Base-by-base conservation (phyloP, 2,113 vertebrate genomes). In the Harpagus bidentatus region DNA sequence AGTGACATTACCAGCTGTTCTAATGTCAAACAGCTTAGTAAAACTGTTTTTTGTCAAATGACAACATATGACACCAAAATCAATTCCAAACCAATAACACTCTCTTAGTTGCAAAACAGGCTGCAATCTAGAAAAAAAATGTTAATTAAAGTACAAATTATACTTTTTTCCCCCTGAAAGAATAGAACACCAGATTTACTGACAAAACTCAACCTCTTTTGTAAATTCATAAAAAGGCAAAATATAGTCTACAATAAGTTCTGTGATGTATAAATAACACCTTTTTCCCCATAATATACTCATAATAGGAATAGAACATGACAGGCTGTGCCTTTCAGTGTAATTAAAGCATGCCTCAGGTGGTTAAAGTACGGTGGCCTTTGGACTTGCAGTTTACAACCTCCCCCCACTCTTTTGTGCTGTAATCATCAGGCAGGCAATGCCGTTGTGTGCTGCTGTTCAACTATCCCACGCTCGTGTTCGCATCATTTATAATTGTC, bases 1-100 rank as follows among this genome's bases (percentile, higher is more conserved):
- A 98, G 98, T 98, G 98, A 98, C 98, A 98, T 96, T 97, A 97
- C 98, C 98, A 98, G 98, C 98, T 99, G 98, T 97, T 98, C 96
- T 97, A 97, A 98, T 98, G 97, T 98, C 98, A 98, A 96, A 97
- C 97, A 97, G 97, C 97, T 98, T 98, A 98, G 98, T 97, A 98
- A 98, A 98, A 98, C 95, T 98, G 97, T 97, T 98, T 96, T 98
- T 97, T 97, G 97, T 97, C 97, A 98, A 98, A 99, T 97, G 97
- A 98, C 97, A 98, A 98, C 98, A 98, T 97, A 98, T 98, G 98
- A 98, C 97, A 98, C 98, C 97, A 97, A 97, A 98, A 98, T 98
- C 98, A 98, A 98, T 98, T 98, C 98, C 98, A 97, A 97, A 97
- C 97, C 98, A 98, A 97, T 98, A 98, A 97, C 94, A 95, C 92